phyloP scores from a whole-genome alignment of 1,140 invertebrate species.

The Bombus picipes region DNA sequence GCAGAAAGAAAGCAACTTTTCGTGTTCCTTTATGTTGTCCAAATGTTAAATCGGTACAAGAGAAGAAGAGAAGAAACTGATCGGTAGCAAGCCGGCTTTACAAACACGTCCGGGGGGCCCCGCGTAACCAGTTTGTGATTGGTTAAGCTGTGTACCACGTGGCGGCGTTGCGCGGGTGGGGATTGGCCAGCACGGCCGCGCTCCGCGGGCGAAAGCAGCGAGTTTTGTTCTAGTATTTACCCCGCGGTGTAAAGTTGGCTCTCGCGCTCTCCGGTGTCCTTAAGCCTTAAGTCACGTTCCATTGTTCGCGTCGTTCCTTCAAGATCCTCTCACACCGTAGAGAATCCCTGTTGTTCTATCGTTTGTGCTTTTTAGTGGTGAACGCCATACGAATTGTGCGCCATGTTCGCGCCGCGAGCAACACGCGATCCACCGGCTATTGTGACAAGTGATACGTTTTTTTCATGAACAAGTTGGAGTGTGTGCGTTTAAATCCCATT shows the following conservation, averaged over 20 bases:
- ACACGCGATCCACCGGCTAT: constrained; percentile 55
- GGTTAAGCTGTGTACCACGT: constrained; percentile 69
- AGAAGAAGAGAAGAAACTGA: constrained; percentile 51
- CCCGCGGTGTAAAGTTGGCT: constrained; percentile 70
- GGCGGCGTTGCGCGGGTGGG: constrained; percentile 59
- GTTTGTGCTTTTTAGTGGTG: neutral
- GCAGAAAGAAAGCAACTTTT: neutral
- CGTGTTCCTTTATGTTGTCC: constrained; percentile 18
- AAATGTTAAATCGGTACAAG: constrained; percentile 50
- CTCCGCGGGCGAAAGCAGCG: constrained; percentile 68
- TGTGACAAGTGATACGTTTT: constrained; percentile 37
- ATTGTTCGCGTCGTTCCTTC: constrained; percentile 39
- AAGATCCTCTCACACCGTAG: neutral
- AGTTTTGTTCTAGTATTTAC: constrained; percentile 76
- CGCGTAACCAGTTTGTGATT: constrained; percentile 58
- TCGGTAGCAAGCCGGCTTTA: constrained; percentile 48
- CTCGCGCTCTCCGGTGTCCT: constrained; percentile 45
- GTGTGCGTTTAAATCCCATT: constrained; percentile 45
- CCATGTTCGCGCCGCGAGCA: constrained; percentile 62
- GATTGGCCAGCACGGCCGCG: constrained; percentile 69
- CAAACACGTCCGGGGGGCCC: constrained; percentile 32
- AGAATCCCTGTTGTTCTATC: constrained; percentile 1
- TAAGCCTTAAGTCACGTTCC: constrained; percentile 58
- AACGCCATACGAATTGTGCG: constrained; percentile 43
- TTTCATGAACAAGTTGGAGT: neutral